phyloP scores from a whole-genome alignment of 2,797 vertebrate species.

The Petrocephalus sullivani region DNA sequence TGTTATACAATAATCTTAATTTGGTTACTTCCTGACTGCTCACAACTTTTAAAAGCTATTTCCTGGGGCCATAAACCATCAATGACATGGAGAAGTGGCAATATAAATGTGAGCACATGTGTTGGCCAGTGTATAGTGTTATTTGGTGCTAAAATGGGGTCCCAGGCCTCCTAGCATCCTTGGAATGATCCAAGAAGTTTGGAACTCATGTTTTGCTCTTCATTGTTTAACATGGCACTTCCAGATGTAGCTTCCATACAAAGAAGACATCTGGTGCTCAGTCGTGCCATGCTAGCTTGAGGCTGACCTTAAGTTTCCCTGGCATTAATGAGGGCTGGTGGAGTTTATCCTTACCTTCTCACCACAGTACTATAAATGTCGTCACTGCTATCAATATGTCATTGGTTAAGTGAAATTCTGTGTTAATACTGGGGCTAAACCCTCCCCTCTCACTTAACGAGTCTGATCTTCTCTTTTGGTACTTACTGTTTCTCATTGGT shows the following conservation, averaged over 20 bases:
- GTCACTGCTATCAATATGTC: background rate
- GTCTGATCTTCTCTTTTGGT: constrained; percentile 10
- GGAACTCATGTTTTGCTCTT: background rate
- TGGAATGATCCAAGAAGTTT: background rate
- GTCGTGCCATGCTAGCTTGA: background rate
- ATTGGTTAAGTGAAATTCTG: background rate
- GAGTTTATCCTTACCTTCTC: background rate
- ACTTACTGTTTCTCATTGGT: background rate
- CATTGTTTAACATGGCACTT: background rate
- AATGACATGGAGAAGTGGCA: background rate
- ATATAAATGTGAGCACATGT: background rate
- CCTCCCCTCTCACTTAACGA: background rate
- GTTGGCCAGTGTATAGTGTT: background rate
- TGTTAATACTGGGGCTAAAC: background rate
- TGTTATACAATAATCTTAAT: background rate
- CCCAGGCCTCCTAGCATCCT: background rate
- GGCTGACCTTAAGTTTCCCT: background rate
- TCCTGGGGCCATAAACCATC: background rate
- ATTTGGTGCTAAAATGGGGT: background rate
- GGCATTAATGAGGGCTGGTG: background rate
- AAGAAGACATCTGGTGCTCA: background rate
- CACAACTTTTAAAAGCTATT: background rate
- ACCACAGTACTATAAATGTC: background rate
- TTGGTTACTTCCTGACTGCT: background rate
- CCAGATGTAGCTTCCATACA: background rate